Base-by-base conservation (phyloP, 2,888 invertebrate genomes). In the Diabrotica balteata region DNA sequence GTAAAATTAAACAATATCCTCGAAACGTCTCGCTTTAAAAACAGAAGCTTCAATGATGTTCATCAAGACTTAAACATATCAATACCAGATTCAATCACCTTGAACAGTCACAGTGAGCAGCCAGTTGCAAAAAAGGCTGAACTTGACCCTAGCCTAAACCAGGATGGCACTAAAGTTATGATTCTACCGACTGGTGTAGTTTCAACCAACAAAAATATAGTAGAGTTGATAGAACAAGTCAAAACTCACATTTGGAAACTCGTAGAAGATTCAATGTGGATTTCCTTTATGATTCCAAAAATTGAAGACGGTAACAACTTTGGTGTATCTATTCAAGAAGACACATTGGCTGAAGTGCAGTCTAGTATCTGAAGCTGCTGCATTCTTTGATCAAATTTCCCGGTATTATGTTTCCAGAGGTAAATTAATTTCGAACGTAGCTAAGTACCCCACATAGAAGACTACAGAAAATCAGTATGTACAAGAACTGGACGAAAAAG, bases 261-360 rank as follows among this genome's bases (percentile, higher is more conserved):
- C 66, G 93, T 98, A 63, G 98, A 98, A 84, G 96, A 97, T 85
- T 93, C 97, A 76, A 96, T 98, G 97, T 99, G 98, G 98, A 95
- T 99, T 78, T 96, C 97, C 8, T 97, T 97, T 82, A 92, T 98
- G 90, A 98, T 99, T 84, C 98, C 98, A 4, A 96, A 97, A 87
- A 98, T 98, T 79, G 98, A 99, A 86, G 98, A 99, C 83, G 98
- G 98, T 63, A 99, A 99, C 85, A 99, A 99, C 84, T 99, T 99
- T 85, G 98, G 98, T 54, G 98, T 99, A 2, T 97, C 97, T 67
- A 95, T 98, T 82, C 98, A 98, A 87, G 98, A 99, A 84, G 98
- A 98, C 81, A 97, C 97, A 0, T 87, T 99, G 59, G 96, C 95
- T n/a, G 98, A 98, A 86, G 93, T 98, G 45, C 94, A 98, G 81